These are phyloP conservation scores for Sinodicranocentrus sp. DNA, from an alignment of 2,888 invertebrate genomes.

Conservation along the genomic window DNA sequence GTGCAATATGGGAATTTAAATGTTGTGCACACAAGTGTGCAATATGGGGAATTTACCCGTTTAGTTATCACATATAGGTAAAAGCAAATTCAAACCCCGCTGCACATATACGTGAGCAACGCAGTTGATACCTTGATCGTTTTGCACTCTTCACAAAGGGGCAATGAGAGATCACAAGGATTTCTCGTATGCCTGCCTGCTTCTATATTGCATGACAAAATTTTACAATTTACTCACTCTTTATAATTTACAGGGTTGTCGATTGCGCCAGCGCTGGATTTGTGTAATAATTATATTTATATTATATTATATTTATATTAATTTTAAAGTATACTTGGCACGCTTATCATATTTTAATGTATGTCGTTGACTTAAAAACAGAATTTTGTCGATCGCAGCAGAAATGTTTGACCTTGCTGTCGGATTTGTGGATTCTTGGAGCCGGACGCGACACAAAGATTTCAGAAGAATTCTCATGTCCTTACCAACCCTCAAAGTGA, in stretches of 20 bases:
- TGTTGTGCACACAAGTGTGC: too few relatives aligned
- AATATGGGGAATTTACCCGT: too few relatives aligned
- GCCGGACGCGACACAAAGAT: constrained; percentile 39
- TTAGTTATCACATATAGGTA: too few relatives aligned
- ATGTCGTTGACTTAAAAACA: background rate
- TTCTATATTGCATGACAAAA: too few relatives aligned
- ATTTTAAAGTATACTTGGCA: background rate
- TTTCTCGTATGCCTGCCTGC: too few relatives aligned
- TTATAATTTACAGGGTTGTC: constrained; percentile 23
- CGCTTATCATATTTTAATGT: background rate
- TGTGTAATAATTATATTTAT: constrained; percentile 12
- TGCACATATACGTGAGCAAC: too few relatives aligned
- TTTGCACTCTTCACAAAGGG: too few relatives aligned
- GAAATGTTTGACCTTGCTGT: constrained; percentile 43
- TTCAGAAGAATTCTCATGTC: constrained; percentile 51
- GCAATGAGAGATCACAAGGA: too few relatives aligned
- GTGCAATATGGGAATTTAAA: too few relatives aligned
- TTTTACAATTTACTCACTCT: too few relatives aligned
- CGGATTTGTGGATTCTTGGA: constrained; percentile 60
- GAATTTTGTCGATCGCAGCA: constrained; percentile 38
- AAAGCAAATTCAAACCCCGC: too few relatives aligned
- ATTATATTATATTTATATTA: background rate
- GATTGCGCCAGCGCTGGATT: constrained; percentile 39
- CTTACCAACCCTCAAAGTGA: constrained; percentile 52
- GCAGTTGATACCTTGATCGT: too few relatives aligned